Evolutionary conservation across 1,140 invertebrate species (phyloP).

Genomic region (Drosophila nigromelanica): DNA sequence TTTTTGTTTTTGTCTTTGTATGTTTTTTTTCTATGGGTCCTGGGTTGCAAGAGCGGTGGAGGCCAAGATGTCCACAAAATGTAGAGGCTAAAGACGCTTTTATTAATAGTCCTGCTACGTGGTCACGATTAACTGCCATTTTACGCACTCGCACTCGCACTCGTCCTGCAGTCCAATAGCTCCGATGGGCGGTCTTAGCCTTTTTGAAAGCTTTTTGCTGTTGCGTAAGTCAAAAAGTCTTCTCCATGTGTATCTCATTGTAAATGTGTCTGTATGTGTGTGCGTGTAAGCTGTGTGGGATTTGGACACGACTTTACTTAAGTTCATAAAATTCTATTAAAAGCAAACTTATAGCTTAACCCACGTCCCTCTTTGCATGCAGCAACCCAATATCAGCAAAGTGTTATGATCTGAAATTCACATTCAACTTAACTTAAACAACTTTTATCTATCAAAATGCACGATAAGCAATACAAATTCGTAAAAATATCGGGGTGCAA

Average conservation of each 20-base stretch:
- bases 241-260: constrained; percentile 20
- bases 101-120: constrained; percentile 81
- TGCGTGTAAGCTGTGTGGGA: constrained; percentile 67
- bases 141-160: constrained; percentile 67
- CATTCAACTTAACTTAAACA: constrained; percentile 38
- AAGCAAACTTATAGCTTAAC: constrained; percentile 42
- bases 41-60: constrained; percentile 48
- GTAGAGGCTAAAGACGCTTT: constrained; percentile 77
- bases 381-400: constrained; percentile 20
- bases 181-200: constrained; percentile 58
- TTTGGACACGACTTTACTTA: constrained; percentile 81
- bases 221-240: constrained; percentile 78
- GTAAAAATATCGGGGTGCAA: no score
- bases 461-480: constrained; percentile 1
- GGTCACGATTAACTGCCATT: constrained; percentile 81
- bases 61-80: constrained; percentile 74
- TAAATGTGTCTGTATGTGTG: constrained; percentile 11
- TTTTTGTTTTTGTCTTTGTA: constrained; percentile 45
- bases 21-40: constrained; percentile 23
- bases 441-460: constrained; percentile 12
- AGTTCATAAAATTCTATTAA: constrained; percentile 82
- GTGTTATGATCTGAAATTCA: constrained; percentile 38
- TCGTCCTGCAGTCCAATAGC: constrained; percentile 39
- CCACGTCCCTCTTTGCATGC: constrained; percentile 41
- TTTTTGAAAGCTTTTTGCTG: constrained; percentile 81